phyloP scores from a whole-genome alignment of 2,888 invertebrate species.

The Strigamia crassipes region DNA sequence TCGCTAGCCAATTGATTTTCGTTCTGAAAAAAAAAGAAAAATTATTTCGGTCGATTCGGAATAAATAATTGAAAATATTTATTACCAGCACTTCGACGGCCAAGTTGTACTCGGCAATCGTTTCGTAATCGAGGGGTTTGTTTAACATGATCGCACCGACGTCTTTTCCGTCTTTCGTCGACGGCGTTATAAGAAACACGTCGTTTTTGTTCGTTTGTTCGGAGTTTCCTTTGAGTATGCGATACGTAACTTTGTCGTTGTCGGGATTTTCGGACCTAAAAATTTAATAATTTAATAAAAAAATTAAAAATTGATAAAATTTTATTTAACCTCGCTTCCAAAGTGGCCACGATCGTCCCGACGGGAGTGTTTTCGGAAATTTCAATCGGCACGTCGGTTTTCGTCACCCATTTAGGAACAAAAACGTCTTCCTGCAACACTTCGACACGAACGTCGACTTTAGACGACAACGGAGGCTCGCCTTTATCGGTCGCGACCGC shows the following conservation, averaged over 20 bases:
- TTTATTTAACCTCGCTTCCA: constrained; percentile 52
- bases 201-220: constrained; percentile 83
- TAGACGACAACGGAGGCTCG: constrained; percentile 52
- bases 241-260: constrained; percentile 23
- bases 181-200: constrained; percentile 64
- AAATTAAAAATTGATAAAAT: too few species aligned
- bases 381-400: neutral
- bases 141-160: constrained; percentile 75
- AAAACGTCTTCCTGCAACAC: constrained; percentile 54
- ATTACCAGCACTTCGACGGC: constrained; percentile 75
- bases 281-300: too few species aligned
- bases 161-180: constrained; percentile 66
- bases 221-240: constrained; percentile 76
- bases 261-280: neutral
- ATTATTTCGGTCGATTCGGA: neutral
- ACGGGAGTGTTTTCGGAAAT: constrained; percentile 45
- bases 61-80: neutral
- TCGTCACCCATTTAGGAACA: constrained; percentile 52
- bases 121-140: constrained; percentile 80
- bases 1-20: constrained; percentile 69
- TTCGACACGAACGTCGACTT: constrained; percentile 55
- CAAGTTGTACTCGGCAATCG: constrained; percentile 79
- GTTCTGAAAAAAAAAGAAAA: neutral
- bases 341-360: constrained; percentile 36
- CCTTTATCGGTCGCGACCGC: constrained; percentile 58